Evolutionary conservation across 1,140 invertebrate species (phyloP).

Genomic region (Cephus cinctus): DNA sequence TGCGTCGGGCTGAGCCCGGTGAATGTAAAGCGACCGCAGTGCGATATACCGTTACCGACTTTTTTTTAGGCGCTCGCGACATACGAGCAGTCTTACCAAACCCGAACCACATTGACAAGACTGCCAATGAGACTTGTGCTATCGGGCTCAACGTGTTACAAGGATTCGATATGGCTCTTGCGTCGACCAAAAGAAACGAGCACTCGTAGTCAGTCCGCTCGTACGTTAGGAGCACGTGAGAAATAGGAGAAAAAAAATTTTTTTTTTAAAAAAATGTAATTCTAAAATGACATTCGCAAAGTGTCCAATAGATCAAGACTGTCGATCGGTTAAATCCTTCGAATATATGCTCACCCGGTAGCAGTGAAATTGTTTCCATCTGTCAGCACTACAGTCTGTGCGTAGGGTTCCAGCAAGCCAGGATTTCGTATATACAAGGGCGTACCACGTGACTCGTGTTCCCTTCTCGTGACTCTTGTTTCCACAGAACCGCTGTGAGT

Average conservation of each 20-base stretch:
- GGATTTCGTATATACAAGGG: too few relatives aligned
- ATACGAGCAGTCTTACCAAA: conserved; percentile 27
- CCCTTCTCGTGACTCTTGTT: too few relatives aligned
- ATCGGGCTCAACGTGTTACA: background rate
- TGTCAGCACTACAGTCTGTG: background rate
- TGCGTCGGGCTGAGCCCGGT: conserved; percentile 23
- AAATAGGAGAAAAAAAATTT: background rate
- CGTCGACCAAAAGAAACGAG: too few relatives aligned
- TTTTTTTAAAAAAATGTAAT: background rate
- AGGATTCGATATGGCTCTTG: background rate
- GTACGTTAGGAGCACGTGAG: too few relatives aligned
- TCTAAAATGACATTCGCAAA: background rate
- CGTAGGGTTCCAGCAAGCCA: too few relatives aligned
- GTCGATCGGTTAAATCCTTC: background rate
- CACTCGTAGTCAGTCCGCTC: too few relatives aligned
- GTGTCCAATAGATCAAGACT: background rate
- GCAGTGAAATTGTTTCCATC: background rate
- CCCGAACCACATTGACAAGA: too few relatives aligned
- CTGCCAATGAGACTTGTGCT: too few relatives aligned
- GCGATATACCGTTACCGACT: conserved; percentile 42
- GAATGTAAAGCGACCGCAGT: conserved; percentile 40
- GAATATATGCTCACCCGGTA: background rate
- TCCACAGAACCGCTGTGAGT: too few relatives aligned
- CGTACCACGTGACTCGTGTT: too few relatives aligned
- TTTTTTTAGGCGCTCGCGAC: conserved; percentile 35